A percentile compares a stretch with the other conserved stretches of the same genome.
These are phyloP conservation scores for Cherax quadricarinatus DNA, from an alignment of 1,140 invertebrate genomes.

Conservation along the genomic window DNA sequence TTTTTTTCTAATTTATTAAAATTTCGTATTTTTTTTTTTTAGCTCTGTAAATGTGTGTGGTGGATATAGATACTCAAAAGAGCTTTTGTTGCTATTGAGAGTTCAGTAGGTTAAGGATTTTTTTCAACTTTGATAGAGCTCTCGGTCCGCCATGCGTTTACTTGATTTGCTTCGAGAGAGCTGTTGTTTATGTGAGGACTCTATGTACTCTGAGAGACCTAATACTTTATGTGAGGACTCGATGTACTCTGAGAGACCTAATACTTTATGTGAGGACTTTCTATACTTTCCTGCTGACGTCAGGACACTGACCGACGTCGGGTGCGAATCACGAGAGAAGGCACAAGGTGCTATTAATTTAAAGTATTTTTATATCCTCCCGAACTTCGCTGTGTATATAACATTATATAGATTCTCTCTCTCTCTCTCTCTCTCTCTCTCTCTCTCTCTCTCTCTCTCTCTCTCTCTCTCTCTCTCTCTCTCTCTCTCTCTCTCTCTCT, in stretches of 20 bases:
- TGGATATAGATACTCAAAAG: background rate
- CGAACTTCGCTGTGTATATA: slow-evolving; percentile 54
- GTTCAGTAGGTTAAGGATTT: background rate
- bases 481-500: background rate
- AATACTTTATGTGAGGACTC: background rate
- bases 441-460: slow-evolving; percentile 1
- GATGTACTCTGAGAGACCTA: background rate
- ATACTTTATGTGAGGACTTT: background rate
- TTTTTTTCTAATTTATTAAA: background rate
- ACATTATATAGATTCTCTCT: slow-evolving; percentile 48
- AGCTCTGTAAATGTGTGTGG: no score
- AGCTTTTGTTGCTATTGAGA: background rate
- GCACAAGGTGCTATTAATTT: slow-evolving; percentile 69
- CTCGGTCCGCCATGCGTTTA: background rate
- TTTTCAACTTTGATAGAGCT: no score
- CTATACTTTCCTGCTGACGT: background rate
- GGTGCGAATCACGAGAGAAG: slow-evolving; percentile 1
- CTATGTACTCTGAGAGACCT: background rate
- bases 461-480: slow-evolving; percentile 1
- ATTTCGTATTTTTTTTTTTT: background rate
- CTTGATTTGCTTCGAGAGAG: background rate
- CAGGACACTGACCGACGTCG: background rate
- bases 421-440: slow-evolving; percentile 10
- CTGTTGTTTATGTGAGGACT: background rate
- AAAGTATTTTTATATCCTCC: slow-evolving; percentile 62